Base-by-base conservation (phyloP, 2,888 invertebrate species). In the Spodoptera picta region DNA sequence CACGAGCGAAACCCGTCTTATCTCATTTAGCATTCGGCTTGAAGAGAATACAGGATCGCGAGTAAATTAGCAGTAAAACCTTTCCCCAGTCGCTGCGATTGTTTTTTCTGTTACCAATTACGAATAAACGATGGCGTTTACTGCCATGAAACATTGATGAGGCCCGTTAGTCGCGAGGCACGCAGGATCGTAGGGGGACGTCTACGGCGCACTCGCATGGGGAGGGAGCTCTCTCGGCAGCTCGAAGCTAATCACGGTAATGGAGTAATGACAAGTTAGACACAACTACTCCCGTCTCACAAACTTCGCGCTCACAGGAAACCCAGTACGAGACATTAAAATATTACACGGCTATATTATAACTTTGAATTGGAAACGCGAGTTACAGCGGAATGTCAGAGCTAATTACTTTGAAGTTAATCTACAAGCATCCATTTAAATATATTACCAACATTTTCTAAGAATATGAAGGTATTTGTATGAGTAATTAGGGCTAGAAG, bases 131-230 rank as follows among this genome's bases (percentile, higher is more conserved):
- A 85, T 83, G 83, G 87, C 87, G 87, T 85, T 90, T 89, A 86
- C 86, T 77, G 78, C 79, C 84, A 84, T 93, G 92, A 90, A 93
- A 93, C 87, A 92, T 93, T 93, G 89, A 93, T 93, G 90, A 91
- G 87, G 56, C 65, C 77, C 73, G 80, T 87, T 88, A 87, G 83
- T 82, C 83, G 80, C 65, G 76, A 77, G 76, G 75, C 70, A 69
- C 63, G 65, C 66, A 68, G 76, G 75, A 70, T 68, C 64, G 65
- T 67, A 68, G 73, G 72, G 69, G 77, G 76, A 74, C 56, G 63
- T 63, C 57, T 60, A 68, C 65, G 65, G 56, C 55, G 45, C 64
- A 57, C 55, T 64, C 75, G 60, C 75, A 65, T 69, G 75, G 77
- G 63, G 73, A 54, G 27, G 51, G 45, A 58, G 57, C 54, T 9